Conservation (phyloP, 2,888 invertebrate species). For the Tholera decimalis region DNA sequence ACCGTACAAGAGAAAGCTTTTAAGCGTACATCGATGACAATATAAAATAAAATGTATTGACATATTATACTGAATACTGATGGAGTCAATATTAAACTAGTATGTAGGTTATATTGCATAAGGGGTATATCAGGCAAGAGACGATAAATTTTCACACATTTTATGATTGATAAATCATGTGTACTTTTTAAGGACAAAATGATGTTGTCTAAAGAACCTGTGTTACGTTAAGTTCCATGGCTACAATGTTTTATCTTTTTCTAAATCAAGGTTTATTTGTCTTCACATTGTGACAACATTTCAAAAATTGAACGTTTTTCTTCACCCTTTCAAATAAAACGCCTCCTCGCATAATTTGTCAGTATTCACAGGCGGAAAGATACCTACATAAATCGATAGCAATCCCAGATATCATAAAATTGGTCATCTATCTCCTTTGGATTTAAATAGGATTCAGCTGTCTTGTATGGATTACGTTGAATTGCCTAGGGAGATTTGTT, state of each 20-base stretch:
- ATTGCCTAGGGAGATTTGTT: constrained; percentile 79
- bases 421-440: constrained; percentile 75
- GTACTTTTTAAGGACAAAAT: too few relatives aligned
- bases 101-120: background rate
- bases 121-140: background rate
- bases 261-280: background rate
- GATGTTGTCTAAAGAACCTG: too few relatives aligned
- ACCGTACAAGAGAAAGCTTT: constrained; percentile 33
- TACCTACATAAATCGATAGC: constrained; percentile 44
- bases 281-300: constrained; percentile 3
- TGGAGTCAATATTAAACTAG: background rate
- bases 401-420: constrained; percentile 72
- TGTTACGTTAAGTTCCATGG: background rate
- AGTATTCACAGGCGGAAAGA: constrained; percentile 22
- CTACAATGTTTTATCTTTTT: too few relatives aligned
- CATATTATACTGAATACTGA: constrained; percentile 4
- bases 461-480: constrained; percentile 81
- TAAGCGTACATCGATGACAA: constrained; percentile 16
- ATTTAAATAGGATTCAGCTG: constrained; percentile 77
- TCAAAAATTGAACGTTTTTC: constrained; percentile 16
- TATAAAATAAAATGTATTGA: constrained; percentile 29
- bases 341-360: constrained; percentile 20
- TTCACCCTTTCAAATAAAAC: constrained; percentile 13
- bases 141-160: background rate
- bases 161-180: too few relatives aligned